A percentile compares a stretch with the other conserved stretches of the same genome.
Conservation (phyloP, 2,797 vertebrate species). For the Karalla daura region DNA sequence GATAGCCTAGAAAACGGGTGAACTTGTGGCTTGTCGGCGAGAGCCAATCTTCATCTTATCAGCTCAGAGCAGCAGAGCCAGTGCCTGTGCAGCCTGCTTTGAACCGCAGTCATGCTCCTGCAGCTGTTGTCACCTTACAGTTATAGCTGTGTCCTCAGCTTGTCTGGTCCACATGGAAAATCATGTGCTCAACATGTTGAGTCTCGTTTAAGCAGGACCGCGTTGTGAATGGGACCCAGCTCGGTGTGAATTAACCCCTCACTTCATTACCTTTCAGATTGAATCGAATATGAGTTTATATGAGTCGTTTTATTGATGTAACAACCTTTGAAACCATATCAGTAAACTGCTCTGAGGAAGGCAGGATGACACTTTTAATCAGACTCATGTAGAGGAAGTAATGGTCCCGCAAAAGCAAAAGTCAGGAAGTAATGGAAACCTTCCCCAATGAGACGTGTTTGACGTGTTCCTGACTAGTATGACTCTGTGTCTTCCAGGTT, state of each 20-base stretch:
- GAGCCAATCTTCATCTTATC: not conserved
- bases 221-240: slow-evolving; percentile 3
- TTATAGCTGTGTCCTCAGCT: slow-evolving; percentile 62
- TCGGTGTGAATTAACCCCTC: not conserved
- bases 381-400: not conserved
- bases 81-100: slow-evolving; percentile 23
- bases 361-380: not conserved
- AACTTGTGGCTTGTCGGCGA: not conserved
- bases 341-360: not conserved
- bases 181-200: slow-evolving; percentile 40
- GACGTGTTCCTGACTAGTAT: not conserved
- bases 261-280: not conserved
- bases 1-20: no score
- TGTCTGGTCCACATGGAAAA: slow-evolving; percentile 49
- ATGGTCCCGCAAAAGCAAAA: no score
- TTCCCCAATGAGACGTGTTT: not conserved
- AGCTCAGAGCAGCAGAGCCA: not conserved
- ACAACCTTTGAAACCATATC: not conserved
- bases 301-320: not conserved
- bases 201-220: slow-evolving; percentile 21
- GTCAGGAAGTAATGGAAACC: no score
- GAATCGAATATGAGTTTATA: not conserved
- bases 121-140: slow-evolving; percentile 70
- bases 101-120: slow-evolving; percentile 36
- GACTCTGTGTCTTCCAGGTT: slow-evolving; percentile 65